Evolutionary conservation across 1,140 invertebrate species (phyloP).

Genomic region (Choristoneura fumiferana): DNA sequence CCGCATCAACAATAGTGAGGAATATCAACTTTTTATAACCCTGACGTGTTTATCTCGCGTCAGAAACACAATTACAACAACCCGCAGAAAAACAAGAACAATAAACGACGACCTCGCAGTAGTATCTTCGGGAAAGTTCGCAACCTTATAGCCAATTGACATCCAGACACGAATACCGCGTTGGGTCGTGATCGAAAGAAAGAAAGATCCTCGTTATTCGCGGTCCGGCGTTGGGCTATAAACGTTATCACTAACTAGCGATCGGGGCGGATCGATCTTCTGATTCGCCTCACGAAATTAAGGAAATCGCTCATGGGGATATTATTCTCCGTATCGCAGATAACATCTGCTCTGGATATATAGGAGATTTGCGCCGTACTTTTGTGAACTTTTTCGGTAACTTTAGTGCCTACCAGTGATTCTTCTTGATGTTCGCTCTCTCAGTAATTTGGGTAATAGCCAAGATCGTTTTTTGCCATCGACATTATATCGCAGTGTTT

Average conservation of each 20-base stretch:
- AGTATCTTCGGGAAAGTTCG: constrained; percentile 52
- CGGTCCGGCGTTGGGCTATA: constrained; percentile 55
- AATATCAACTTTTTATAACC: constrained; percentile 15
- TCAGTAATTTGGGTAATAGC: constrained; percentile 4
- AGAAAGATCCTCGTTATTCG: constrained; percentile 62
- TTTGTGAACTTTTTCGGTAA: constrained; percentile 40
- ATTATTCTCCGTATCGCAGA: constrained; percentile 65
- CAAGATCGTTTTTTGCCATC: constrained; percentile 2
- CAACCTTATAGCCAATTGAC: constrained; percentile 66
- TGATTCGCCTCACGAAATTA: constrained; percentile 75
- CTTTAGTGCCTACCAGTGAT: constrained; percentile 11
- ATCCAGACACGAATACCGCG: constrained; percentile 65
- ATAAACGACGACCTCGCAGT: constrained; percentile 30
- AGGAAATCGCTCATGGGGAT: constrained; percentile 76
- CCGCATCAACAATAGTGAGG: constrained; percentile 3
- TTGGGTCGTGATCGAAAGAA: constrained; percentile 68
- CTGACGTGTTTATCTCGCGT: constrained; percentile 30
- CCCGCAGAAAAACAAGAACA: constrained; percentile 31
- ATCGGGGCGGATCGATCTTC: constrained; percentile 72
- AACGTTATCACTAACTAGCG: constrained; percentile 70
- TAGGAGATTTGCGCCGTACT: constrained; percentile 55
- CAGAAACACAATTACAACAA: constrained; percentile 33
- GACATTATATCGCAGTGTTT: neutral
- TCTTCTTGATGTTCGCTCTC: constrained; percentile 3
- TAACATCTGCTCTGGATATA: constrained; percentile 65